Evolutionary conservation across 2,888 invertebrate genomes (phyloP), one percentile per base, ranked within the genome.

Genomic region (Campoplex capitator): DNA sequence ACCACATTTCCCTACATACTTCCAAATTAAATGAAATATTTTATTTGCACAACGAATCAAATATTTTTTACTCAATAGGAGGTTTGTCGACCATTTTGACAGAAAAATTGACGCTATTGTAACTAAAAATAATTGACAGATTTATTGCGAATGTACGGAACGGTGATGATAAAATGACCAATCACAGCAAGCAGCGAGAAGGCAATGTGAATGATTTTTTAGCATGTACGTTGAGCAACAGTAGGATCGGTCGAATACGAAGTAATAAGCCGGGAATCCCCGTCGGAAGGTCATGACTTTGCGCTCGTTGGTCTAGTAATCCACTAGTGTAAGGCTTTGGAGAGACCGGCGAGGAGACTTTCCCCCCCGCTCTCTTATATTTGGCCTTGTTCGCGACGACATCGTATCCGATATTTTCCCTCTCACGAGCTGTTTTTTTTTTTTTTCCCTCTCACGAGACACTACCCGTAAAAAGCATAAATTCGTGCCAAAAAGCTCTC

Each of bases 201-300:
- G 45, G 71, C 35, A 62, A 73, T 28, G 67, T 32, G 65, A 38
- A 71, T 67, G 51, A 42, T 54, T 54, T 48, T 54, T 38, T 13
- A 58, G 23, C 7, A 58, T 42, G 54, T 48, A 84, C 74, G 74
- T 54, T 28, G 68, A 76, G 81, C 54, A 79, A 75, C 81, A 56
- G 67, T 71, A 77, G 83, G 70, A 81, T 86, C 88, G 82, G 70
- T 42, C 9, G 11, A 23, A 23, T 23, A 23, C 23, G 23, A 16
- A 45, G 38, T 56, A 86, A 91, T 23, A 23, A 91, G 88, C 84
- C 82, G 88, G 71, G 89, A 90, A 91, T 90, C 90, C 88, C 87
- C 80, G 88, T 88, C 68, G 89, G 88, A 91, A 91, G 89, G 90
- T 91, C 90, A 79, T 87, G 89, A 86, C 88, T 89, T 88, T 85